Evolutionary conservation across 2,797 vertebrate species (phyloP).

Genomic region (Tragelaphus eurycerus): DNA sequence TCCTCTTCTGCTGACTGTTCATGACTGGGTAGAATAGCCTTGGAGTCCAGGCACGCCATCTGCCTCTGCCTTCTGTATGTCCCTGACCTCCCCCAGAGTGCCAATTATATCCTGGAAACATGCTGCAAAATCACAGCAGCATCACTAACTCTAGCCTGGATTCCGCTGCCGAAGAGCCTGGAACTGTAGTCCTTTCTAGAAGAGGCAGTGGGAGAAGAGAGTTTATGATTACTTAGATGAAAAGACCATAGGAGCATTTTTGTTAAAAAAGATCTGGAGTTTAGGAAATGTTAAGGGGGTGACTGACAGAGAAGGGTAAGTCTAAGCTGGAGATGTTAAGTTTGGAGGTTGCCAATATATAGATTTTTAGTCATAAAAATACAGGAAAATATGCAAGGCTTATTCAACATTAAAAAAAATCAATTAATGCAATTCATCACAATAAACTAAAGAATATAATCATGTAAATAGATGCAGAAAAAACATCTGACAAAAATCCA

Average conservation of each 20-base stretch:
- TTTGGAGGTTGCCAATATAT: neutral
- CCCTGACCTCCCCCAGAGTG: neutral
- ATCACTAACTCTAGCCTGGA: neutral
- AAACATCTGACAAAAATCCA: neutral
- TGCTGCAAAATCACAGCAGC: conserved; percentile 17
- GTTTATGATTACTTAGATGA: neutral
- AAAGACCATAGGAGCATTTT: neutral
- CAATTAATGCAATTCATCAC: neutral
- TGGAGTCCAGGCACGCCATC: neutral
- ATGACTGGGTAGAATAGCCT: neutral
- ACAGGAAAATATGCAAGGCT: neutral
- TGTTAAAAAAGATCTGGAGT: neutral
- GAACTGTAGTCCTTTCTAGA: neutral
- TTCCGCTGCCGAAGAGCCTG: neutral
- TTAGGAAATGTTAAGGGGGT: neutral
- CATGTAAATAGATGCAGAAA: neutral
- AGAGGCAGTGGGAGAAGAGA: neutral
- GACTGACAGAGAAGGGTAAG: neutral
- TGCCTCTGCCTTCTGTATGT: neutral
- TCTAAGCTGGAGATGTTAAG: neutral
- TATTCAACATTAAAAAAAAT: neutral
- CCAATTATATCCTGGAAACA: neutral
- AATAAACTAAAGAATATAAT: neutral
- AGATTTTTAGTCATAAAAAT: neutral
- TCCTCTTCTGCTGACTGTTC: neutral